These are phyloP conservation scores for Tenebrosternarchus preto DNA, from an alignment of 2,113 vertebrate genomes.

Conservation along the genomic window DNA sequence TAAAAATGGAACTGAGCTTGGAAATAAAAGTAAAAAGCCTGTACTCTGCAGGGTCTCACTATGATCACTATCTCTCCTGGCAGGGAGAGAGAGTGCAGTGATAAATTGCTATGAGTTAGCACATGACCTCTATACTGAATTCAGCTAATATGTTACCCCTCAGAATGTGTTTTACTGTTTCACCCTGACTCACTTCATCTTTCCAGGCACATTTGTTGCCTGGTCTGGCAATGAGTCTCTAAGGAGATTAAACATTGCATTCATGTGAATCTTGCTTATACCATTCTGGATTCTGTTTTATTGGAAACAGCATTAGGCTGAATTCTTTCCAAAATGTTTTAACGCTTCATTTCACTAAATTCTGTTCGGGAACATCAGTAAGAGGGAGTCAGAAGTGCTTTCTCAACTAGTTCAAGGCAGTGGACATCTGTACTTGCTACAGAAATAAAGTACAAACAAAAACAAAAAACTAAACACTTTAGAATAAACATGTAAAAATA, in stretches of 20 bases:
- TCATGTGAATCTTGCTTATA: background rate
- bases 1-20: background rate
- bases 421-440: too few species aligned
- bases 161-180: constrained; percentile 7
- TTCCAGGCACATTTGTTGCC: background rate
- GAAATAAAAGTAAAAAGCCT: background rate
- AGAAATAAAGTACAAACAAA: too few species aligned
- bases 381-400: too few species aligned
- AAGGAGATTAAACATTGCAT: background rate
- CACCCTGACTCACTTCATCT: background rate
- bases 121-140: constrained; percentile 27
- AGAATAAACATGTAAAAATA: too few species aligned
- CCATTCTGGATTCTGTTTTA: background rate
- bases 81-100: background rate
- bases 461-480: too few species aligned
- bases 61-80: background rate
- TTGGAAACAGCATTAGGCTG: background rate
- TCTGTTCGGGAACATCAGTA: too few species aligned
- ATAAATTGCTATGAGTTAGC: constrained; percentile 8
- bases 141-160: constrained; percentile 6
- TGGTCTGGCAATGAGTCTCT: background rate
- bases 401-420: too few species aligned
- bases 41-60: background rate
- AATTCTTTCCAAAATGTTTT: too few species aligned
- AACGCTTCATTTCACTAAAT: too few species aligned